Base-by-base conservation (phyloP, 2,113 vertebrate genomes). In the Puffinus mauretanicus region DNA sequence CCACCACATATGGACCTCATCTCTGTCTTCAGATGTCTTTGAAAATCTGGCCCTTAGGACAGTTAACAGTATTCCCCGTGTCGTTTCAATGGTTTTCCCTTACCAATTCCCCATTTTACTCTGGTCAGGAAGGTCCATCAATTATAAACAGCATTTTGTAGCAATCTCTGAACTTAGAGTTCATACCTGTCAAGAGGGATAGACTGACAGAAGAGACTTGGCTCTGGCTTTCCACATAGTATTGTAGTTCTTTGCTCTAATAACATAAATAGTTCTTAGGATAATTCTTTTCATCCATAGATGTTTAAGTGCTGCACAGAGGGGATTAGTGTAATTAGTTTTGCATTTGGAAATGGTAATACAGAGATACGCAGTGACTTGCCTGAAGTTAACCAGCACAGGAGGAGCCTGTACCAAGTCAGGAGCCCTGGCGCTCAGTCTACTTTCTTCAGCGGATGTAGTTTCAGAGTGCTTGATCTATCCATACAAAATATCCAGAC, bases 311-410 rank as follows among this genome's bases (percentile, higher is more conserved):
- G 83, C 71, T 91, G 51, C 78, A 90, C 82, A 83, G 62, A 82
- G 77, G 58, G 65, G 91, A 82, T 96, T 94, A 88, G 66, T 64
- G 71, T 95, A 85, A 93, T 95, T 93, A 94, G 58, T 78, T 94
- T 95, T 96, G 75, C 84, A 55, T 91, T 95, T 95, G 81, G 84
- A 95, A 95, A 44, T 69, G 64, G 58, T 91, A 29, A 26, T 57
- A 32, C 29, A 27, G 81, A 93, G 80, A 73, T 88, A 24, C 0
- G 10, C 46, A n/a, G 78, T 79, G 81, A 80, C 87, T 94, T 93
- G 95, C 55, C 62, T 70, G 58, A 79, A 87, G 86, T 95, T 87
- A 91, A n/a, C 52, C 46, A 62, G 73, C 51, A 5, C 46, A n/a
- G 81, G 78, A 89, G 75, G 65, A 34, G 17, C 10, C 14, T 8